phyloP scores from a whole-genome alignment of 2,113 vertebrate genomes.

The Hippocampus zosterae region DNA sequence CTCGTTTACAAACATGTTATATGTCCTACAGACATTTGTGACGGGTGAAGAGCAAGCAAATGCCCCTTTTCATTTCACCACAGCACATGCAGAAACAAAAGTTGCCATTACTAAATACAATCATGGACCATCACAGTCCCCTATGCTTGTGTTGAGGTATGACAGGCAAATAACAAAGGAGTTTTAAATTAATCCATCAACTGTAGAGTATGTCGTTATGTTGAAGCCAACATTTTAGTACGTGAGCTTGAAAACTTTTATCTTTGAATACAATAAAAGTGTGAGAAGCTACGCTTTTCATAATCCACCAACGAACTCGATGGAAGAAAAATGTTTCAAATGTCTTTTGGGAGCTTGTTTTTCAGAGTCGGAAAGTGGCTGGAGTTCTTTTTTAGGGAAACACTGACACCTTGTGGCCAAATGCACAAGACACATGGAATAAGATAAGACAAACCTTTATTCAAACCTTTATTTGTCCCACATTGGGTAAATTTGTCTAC shows the following conservation, averaged over 20 bases:
- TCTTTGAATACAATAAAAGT: background rate
- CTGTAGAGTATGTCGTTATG: no score
- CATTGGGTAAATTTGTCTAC: no score
- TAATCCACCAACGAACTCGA: background rate
- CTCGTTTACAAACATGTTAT: background rate
- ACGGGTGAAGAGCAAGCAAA: slow-evolving; percentile 7
- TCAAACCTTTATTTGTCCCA: no score
- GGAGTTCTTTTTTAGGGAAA: slow-evolving; percentile 6
- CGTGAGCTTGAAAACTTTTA: no score
- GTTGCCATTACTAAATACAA: background rate
- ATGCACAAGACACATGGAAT: background rate
- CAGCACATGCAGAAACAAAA: slow-evolving; percentile 24
- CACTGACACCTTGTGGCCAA: slow-evolving; percentile 51
- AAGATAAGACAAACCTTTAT: no score
- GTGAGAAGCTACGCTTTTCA: no score
- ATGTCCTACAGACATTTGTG: slow-evolving; percentile 3
- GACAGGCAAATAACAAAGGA: slow-evolving; percentile 17
- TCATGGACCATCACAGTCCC: slow-evolving; percentile 26
- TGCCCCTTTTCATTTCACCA: background rate
- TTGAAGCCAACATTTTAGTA: no score
- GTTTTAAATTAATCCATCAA: background rate
- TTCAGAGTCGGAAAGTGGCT: slow-evolving; percentile 1
- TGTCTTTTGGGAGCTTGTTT: slow-evolving; percentile 13
- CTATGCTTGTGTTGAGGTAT: slow-evolving; percentile 33
- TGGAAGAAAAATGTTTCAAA: background rate